Conservation (phyloP, 2,797 vertebrate species). For the Rousettus madagascariensis region DNA sequence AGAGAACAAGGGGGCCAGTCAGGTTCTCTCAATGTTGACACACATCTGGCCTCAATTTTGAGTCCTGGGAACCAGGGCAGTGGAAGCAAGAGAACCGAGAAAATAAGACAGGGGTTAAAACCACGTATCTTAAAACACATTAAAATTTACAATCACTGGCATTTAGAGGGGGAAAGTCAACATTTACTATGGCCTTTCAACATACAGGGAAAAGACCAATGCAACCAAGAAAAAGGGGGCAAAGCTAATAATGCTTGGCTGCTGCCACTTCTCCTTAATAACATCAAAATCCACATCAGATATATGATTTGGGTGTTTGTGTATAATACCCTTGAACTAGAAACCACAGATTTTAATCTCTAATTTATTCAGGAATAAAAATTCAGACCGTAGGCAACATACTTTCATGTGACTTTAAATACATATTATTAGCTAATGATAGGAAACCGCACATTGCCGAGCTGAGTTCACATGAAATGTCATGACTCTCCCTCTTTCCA, state of each 20-base stretch:
- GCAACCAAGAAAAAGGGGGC: constrained; percentile 20
- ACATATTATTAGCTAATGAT: constrained; percentile 33
- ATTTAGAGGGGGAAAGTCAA: constrained; percentile 36
- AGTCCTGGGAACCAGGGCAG: constrained; percentile 43
- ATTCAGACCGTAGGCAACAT: neutral
- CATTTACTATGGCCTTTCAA: constrained; percentile 22
- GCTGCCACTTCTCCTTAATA: constrained; percentile 26
- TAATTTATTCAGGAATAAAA: constrained; percentile 57
- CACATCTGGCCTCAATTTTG: constrained; percentile 75
- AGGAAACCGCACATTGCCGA: constrained; percentile 7
- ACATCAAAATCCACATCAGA: constrained; percentile 55
- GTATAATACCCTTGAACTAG: constrained; percentile 30
- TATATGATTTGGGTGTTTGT: neutral
- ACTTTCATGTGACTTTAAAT: constrained; percentile 49
- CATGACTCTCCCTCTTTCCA: neutral
- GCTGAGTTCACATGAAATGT: neutral
- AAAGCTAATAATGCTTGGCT: neutral
- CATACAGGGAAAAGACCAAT: neutral
- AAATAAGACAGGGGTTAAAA: constrained; percentile 47
- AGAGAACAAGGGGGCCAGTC: constrained; percentile 53
- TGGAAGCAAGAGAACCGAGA: constrained; percentile 24
- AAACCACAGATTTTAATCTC: constrained; percentile 45
- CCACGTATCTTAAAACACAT: constrained; percentile 48
- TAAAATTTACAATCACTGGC: constrained; percentile 41
- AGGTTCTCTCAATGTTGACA: constrained; percentile 12